phyloP scores from a whole-genome alignment of 1,140 invertebrate genomes.

The Lucilia sericata region DNA sequence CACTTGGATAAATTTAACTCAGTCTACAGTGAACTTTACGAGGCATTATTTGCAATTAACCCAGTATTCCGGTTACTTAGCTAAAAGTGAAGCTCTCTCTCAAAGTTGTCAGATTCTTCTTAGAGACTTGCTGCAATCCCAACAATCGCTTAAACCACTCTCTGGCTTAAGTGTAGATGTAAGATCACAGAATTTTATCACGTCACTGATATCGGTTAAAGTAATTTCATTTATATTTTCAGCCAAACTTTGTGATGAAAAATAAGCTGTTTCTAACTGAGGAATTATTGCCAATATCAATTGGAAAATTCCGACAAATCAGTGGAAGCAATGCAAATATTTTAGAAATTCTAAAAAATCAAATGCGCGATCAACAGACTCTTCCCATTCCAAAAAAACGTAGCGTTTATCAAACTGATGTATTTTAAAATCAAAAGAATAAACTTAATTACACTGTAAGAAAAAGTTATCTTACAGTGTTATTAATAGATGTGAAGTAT shows the following conservation, averaged over 20 bases:
- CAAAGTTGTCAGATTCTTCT: constrained; percentile 59
- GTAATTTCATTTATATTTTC: constrained; percentile 38
- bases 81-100: constrained; percentile 60
- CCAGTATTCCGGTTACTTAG: constrained; percentile 61
- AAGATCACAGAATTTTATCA: constrained; percentile 44
- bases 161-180: constrained; percentile 63
- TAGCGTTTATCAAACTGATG: constrained; percentile 65
- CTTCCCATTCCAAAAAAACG: constrained; percentile 65
- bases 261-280: constrained; percentile 65
- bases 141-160: constrained; percentile 61
- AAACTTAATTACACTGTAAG: too few relatives aligned
- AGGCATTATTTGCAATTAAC: constrained; percentile 62
- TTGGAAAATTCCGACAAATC: constrained; percentile 60
- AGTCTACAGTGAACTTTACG: constrained; percentile 64
- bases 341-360: constrained; percentile 55
- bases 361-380: constrained; percentile 58
- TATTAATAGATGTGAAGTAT: background rate
- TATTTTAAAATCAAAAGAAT: constrained; percentile 52
- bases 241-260: constrained; percentile 66
- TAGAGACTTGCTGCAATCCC: constrained; percentile 60
- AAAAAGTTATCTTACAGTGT: too few relatives aligned
- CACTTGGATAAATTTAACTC: constrained; percentile 66
- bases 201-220: background rate
- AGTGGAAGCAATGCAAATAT: constrained; percentile 58
- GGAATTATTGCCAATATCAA: constrained; percentile 62